A percentile compares a stretch with the other conserved stretches of the same genome.
Evolutionary conservation across 2,113 vertebrate species (phyloP).

Genomic region (Bos indicus): DNA sequence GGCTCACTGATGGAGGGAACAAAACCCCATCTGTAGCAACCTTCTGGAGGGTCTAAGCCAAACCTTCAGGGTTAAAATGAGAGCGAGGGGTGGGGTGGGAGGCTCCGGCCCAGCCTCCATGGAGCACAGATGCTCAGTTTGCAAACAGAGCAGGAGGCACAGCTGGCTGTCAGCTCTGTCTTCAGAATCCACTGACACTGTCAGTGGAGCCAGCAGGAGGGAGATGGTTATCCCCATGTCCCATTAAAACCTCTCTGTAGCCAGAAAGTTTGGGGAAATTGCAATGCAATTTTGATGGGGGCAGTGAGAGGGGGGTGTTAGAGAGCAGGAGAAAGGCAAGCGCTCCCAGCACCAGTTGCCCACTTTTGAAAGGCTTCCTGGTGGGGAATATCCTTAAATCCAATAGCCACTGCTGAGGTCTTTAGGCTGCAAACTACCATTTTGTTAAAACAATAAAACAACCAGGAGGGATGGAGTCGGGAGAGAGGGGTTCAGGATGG

Average conservation of each 20-base stretch:
- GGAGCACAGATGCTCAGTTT: neutral
- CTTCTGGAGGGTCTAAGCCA: neutral
- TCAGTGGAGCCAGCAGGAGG: neutral
- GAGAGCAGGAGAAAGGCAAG: too few species aligned
- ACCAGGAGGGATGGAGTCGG: neutral
- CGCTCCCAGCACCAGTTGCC: neutral
- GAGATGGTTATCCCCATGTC: fast-evolving
- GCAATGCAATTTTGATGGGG: neutral
- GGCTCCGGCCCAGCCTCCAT: fast-evolving
- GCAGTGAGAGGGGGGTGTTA: neutral
- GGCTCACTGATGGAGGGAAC: fast-evolving
- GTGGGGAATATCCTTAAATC: neutral
- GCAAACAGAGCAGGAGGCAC: neutral
- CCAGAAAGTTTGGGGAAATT: neutral
- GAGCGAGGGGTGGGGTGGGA: neutral
- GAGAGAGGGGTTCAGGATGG: neutral
- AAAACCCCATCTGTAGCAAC: fast-evolving
- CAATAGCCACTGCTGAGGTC: neutral
- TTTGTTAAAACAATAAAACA: neutral
- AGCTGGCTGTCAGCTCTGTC: neutral
- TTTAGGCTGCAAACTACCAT: neutral
- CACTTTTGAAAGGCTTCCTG: neutral
- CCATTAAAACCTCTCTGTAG: neutral
- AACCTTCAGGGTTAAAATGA: neutral
- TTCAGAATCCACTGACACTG: neutral